Base-by-base conservation (phyloP, 2,888 invertebrate species). In the Diplolepis rosae region DNA sequence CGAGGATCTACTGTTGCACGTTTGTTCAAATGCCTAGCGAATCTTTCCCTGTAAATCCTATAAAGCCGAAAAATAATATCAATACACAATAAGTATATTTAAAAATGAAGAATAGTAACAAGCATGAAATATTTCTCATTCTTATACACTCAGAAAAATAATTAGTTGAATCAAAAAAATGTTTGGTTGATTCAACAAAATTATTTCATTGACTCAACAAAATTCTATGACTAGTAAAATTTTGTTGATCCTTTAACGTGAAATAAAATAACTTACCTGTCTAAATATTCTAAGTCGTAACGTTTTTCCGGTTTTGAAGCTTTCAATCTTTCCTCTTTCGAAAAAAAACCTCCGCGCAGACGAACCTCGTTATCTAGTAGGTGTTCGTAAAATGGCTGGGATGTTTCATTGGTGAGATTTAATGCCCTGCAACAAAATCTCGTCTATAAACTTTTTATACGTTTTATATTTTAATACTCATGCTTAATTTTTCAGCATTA, bases 1-100 rank as follows among this genome's bases (percentile, higher is more conserved):
- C 94, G 93, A 28, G 96, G 95, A 89, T 95, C 95, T 51, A 95
- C 92, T 1, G 93, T 93, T 6, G 93, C 94, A 75, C 93, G 90
- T 79, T 82, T 90, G 85, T 78, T 89, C 71, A 88, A 80, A 81
- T 88, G 87, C 73, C 85, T 76, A 35, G 82, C 81, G 71, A 81
- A 79, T 65, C 84, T 78, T 74, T 84, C 85, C 66, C 81, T 79
- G 76, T 83, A 79, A 61, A 79, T 73, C 69, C 83, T 83, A 72
- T 61, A 72, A 69, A 77, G 3, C 1, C 1, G 2, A 45, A 45
- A 45, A 9, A 22, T 15, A 18, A 18, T 7, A 45, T 4, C 9
- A 22, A 45, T 45, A 9, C 9, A 22, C 45, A 22, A 45, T 45
- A 9, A n/a, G n/a, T n/a, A n/a, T n/a, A n/a, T n/a, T n/a, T n/a